Percentiles rank a stretch among this genome's conserved stretches.
phyloP scores from a whole-genome alignment of 2,888 invertebrate species.

The Trichopria drosophilae region DNA sequence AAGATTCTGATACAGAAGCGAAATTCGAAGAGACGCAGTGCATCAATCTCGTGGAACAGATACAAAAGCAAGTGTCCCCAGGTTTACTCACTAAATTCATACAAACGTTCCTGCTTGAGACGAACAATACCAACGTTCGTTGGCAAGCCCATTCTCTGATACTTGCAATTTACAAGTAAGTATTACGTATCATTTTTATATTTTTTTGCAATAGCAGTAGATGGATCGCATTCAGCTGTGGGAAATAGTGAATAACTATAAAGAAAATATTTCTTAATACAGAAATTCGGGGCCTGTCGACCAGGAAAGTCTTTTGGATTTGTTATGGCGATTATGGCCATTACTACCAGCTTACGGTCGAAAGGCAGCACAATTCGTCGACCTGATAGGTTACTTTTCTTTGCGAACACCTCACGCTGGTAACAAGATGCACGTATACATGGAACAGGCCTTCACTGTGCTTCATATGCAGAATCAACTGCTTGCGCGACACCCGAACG shows the following conservation, averaged over 20 bases:
- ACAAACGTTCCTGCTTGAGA: slow-evolving; percentile 88
- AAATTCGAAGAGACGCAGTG: slow-evolving; percentile 72
- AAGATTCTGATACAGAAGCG: slow-evolving; percentile 68
- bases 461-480: slow-evolving; percentile 87
- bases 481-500: slow-evolving; percentile 89
- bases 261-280: slow-evolving; percentile 28
- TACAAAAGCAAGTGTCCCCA: slow-evolving; percentile 66
- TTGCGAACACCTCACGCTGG: slow-evolving; percentile 77
- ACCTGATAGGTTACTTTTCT: slow-evolving; percentile 92
- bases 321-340: slow-evolving; percentile 92
- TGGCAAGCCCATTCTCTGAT: slow-evolving; percentile 94
- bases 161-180: slow-evolving; percentile 79
- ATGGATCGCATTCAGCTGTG: no score
- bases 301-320: slow-evolving; percentile 77
- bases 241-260: not conserved
- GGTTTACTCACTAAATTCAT: slow-evolving; percentile 69
- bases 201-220: slow-evolving; percentile 4
- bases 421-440: slow-evolving; percentile 73
- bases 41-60: slow-evolving; percentile 69
- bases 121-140: slow-evolving; percentile 87
- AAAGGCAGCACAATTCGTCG: slow-evolving; percentile 95
- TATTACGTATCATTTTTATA: slow-evolving; percentile 26
- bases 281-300: slow-evolving; percentile 77
- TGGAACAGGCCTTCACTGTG: slow-evolving; percentile 83
- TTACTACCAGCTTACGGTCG: slow-evolving; percentile 86